Evolutionary conservation across 2,797 vertebrate species (phyloP), one percentile per base, ranked within the genome.

Genomic region (Moxostoma hubbsi): DNA sequence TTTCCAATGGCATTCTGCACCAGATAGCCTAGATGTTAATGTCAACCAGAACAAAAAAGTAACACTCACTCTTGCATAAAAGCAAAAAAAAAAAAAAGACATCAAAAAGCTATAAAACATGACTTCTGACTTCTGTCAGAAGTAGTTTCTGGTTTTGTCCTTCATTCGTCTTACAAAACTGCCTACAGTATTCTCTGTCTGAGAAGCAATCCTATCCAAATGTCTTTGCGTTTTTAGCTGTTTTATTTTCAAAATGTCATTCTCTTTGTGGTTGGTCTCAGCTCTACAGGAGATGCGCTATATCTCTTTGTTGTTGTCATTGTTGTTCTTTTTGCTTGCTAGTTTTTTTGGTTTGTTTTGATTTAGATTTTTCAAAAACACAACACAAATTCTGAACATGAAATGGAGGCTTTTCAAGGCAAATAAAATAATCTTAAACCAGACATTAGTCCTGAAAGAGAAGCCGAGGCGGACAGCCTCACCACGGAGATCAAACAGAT

Each of bases 401-500:
- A 83, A 74, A 73, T 62, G 16, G 16, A 76, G 24, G 75, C 43
- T 61, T 82, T 79, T 55, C 63, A 46, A 57, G 65, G 49, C 13
- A 13, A 18, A 64, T 61, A 9, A 58, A 62, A 73, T 64, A 73
- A 58, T 62, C 75, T 75, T 18, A 64, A 67, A 51, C 61, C 15
- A 53, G 75, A 82, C 67, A 63, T 66, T 65, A 67, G 72, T 66
- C 45, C 46, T 58, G 46, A 71, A 73, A 58, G 62, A 66, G 18
- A 79, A 66, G 68, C 69, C 0, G 13, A 64, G 53, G 51, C 66
- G n/a, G 75, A 54, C 50, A 11, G 75, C 69, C 53, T 64, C 65
- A 54, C 58, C 49, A n/a, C 66, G 10, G 47, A 85, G 73, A 86
- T 84, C 81, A 83, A 83, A 86, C 59, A 18, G 81, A 45, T 75